phyloP scores from a whole-genome alignment of 1,140 invertebrate species.

The Pogonomyrmex californicus region DNA sequence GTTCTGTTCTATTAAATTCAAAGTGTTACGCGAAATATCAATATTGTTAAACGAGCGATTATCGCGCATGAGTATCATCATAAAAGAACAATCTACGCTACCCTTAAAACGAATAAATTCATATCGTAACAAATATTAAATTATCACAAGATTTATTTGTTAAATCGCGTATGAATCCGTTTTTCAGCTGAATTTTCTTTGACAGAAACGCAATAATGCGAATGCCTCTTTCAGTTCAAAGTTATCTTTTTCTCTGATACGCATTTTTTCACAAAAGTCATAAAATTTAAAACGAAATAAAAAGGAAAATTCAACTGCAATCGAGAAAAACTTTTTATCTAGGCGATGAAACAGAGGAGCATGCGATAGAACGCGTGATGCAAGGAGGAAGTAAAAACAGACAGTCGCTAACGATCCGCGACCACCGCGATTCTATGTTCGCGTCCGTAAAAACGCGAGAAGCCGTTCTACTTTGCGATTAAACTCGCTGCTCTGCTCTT shows the following conservation, averaged over 20 bases:
- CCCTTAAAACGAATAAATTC: neutral
- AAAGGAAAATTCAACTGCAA: constrained; percentile 32
- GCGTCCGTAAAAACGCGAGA: constrained; percentile 57
- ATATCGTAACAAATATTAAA: neutral
- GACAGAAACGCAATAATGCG: neutral
- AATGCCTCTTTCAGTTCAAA: neutral
- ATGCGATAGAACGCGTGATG: constrained; percentile 15
- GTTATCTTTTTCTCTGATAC: neutral
- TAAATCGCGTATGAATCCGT: neutral
- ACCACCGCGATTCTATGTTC: constrained; percentile 67
- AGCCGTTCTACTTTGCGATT: constrained; percentile 48
- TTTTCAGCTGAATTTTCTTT: neutral
- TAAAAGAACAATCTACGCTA: too few species aligned
- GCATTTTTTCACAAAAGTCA: neutral
- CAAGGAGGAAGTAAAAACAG: constrained; percentile 62
- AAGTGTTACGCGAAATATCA: too few species aligned
- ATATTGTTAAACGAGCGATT: too few species aligned
- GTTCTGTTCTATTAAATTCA: too few species aligned
- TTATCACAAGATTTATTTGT: neutral
- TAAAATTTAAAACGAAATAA: neutral
- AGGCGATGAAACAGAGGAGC: constrained; percentile 56
- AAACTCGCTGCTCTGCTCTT: neutral
- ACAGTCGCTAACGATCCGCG: constrained; percentile 74
- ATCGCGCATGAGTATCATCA: too few species aligned
- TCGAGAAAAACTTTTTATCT: constrained; percentile 53